These are phyloP conservation scores for Aeoliscus strigatus DNA, from an alignment of 2,797 vertebrate species.

Conservation along the genomic window DNA sequence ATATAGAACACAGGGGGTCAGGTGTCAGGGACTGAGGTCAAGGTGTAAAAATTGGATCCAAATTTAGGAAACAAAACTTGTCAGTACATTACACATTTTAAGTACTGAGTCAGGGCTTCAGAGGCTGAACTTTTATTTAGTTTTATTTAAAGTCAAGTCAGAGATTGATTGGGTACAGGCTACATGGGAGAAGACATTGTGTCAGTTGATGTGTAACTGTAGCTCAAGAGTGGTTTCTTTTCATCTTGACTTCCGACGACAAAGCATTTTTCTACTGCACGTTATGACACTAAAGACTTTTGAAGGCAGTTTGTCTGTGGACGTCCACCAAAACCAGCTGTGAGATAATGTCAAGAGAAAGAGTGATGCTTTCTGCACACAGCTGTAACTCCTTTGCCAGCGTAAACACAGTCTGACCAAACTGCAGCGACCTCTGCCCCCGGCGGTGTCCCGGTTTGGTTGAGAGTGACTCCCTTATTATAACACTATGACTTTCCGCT, in stretches of 20 bases:
- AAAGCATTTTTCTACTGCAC: background rate
- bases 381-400: conserved; percentile 36
- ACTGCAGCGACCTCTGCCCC: conserved; percentile 44
- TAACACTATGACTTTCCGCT: conserved; percentile 26
- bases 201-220: too few species aligned
- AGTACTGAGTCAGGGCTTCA: conserved; percentile 9
- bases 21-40: conserved; percentile 27
- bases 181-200: too few species aligned
- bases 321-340: conserved; percentile 34
- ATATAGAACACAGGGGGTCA: conserved; percentile 26
- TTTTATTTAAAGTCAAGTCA: too few species aligned
- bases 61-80: conserved; percentile 32
- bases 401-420: conserved; percentile 44
- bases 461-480: conserved; percentile 40
- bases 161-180: too few species aligned
- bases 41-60: conserved; percentile 38
- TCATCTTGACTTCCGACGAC: too few species aligned
- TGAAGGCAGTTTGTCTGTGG: conserved; percentile 21
- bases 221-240: too few species aligned
- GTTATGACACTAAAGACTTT: conserved; percentile 5
- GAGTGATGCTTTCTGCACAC: conserved; percentile 30
- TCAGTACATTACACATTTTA: conserved; percentile 41
- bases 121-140: too few species aligned
- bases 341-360: conserved; percentile 30
- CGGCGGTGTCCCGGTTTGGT: conserved; percentile 38